A percentile compares a stretch with the other conserved stretches of the same genome.
Conservation (phyloP, 2,888 invertebrate species). For the Aphidoletes aphidimyza region DNA sequence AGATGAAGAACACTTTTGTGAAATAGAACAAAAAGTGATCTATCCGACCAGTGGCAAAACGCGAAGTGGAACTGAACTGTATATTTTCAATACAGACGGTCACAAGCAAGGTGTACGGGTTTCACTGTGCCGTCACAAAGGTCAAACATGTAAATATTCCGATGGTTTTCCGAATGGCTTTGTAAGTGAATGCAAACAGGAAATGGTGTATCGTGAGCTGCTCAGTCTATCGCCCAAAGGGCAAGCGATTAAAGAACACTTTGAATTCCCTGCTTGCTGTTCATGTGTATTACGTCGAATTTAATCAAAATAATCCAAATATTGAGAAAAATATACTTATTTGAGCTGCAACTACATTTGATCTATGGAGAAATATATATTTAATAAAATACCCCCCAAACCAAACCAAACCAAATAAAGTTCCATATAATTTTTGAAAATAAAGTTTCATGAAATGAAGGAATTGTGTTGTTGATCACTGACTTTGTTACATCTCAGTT, state of each 20-base stretch:
- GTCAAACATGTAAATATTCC: background rate
- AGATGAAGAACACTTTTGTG: background rate
- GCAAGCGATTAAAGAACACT: background rate
- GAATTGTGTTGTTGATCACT: too few relatives aligned
- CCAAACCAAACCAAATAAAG: too few relatives aligned
- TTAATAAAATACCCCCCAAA: too few relatives aligned
- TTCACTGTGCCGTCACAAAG: background rate
- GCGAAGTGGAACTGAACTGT: background rate
- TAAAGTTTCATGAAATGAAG: too few relatives aligned
- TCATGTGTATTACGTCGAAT: background rate
- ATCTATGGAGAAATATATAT: too few relatives aligned
- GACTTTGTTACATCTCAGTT: too few relatives aligned
- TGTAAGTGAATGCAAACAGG: background rate
- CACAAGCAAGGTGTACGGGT: background rate
- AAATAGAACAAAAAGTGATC: background rate
- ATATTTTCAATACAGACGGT: background rate
- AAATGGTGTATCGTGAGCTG: background rate
- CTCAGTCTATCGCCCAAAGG: background rate
- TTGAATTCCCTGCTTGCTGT: conserved; percentile 2
- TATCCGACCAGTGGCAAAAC: background rate
- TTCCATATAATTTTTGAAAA: too few relatives aligned
- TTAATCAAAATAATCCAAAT: background rate
- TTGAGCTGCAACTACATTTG: background rate
- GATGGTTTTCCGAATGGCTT: background rate
- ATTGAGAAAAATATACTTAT: background rate